phyloP scores from a whole-genome alignment of 2,797 vertebrate genomes.

The Etheostoma nigrum region DNA sequence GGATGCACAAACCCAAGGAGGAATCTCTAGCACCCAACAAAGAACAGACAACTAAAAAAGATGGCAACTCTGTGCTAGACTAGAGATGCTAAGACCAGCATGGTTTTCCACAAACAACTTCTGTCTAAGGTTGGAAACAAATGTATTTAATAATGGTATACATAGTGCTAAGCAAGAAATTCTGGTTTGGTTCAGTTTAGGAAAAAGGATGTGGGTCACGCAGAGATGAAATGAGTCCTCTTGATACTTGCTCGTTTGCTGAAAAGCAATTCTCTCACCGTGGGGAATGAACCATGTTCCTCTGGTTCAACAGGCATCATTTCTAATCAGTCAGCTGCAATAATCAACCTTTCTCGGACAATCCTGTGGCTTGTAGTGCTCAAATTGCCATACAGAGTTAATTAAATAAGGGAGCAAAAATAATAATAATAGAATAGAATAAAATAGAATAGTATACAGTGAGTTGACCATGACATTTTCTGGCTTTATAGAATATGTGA shows the following conservation, averaged over 20 bases:
- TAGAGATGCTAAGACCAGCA: slow-evolving; percentile 9
- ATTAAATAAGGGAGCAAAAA: slow-evolving; percentile 49
- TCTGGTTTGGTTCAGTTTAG: slow-evolving; percentile 40
- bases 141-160: slow-evolving; percentile 48
- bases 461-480: slow-evolving; percentile 25
- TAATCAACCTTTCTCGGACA: slow-evolving; percentile 65
- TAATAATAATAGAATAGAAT: slow-evolving; percentile 15
- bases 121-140: slow-evolving; percentile 18
- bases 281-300: slow-evolving; percentile 54
- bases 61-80: slow-evolving; percentile 1
- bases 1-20: background rate
- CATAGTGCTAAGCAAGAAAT: slow-evolving; percentile 7
- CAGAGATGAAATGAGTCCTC: slow-evolving; percentile 58
- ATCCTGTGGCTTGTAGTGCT: slow-evolving; percentile 55
- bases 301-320: slow-evolving; percentile 64
- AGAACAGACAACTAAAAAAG: slow-evolving; percentile 1
- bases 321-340: slow-evolving; percentile 67
- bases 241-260: slow-evolving; percentile 49
- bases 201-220: slow-evolving; percentile 52
- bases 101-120: slow-evolving; percentile 7
- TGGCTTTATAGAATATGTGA: slow-evolving; percentile 10
- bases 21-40: background rate
- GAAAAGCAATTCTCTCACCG: slow-evolving; percentile 55
- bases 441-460: slow-evolving; percentile 7
- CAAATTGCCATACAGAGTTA: slow-evolving; percentile 60